Evolutionary conservation across 2,888 invertebrate genomes (phyloP), one percentile per base, ranked within the genome.

Genomic region (Tethea ocularis): DNA sequence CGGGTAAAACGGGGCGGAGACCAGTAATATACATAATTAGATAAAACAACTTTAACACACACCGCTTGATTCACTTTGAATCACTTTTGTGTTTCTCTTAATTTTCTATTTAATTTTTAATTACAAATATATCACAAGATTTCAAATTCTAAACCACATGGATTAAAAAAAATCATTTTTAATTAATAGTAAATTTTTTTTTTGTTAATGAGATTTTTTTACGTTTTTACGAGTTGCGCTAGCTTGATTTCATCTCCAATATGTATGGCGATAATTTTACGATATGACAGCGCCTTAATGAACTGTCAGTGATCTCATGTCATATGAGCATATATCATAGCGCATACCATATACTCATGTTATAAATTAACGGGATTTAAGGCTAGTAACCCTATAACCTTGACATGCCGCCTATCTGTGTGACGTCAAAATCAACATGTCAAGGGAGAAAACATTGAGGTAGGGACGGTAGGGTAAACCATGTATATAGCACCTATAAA

Each of bases 351-450:
- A 64, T 61, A 64, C 52, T 20, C 57, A 56, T 53, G 55, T 60
- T 55, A 59, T 68, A 72, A 68, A 69, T 72, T 63, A 68, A 72
- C 68, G 64, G 70, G 58, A 56, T 41, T 29, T 67, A 71, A 71
- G 72, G 71, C 67, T 59, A 61, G 75, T 77, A 75, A 81, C 77
- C 74, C 59, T 67, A 74, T 75, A 80, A 72, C 82, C 84, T 86
- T 86, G 84, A 74, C 75, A 69, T 60, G 53, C 57, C 58, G 63
- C 55, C 54, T 54, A 67, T 66, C 64, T 68, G 68, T 68, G 68
- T 67, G 66, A 70, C 70, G 75, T 71, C 63, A 67, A 67, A 64
- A 61, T 65, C 67, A 67, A 72, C 68, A 60, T 67, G 71, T 69
- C 70, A 72, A 69, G 64, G 68, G 62, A 60, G 24, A 52, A 26